phyloP scores from a whole-genome alignment of 1,140 invertebrate genomes.

The Calliphora vicina region DNA sequence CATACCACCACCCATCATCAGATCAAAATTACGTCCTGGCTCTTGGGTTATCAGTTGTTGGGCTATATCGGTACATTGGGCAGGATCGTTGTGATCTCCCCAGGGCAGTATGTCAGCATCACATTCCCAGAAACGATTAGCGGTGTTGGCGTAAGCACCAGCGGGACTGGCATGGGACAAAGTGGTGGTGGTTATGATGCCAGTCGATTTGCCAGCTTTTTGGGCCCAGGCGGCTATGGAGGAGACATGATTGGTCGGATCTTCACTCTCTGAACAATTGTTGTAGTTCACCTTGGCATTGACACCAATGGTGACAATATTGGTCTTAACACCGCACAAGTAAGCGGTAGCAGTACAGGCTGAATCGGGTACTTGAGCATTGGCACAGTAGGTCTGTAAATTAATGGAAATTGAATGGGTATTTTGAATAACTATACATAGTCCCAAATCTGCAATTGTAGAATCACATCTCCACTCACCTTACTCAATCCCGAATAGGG shows the following conservation, averaged over 20 bases:
- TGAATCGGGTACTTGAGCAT: constrained; percentile 83
- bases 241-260: constrained; percentile 66
- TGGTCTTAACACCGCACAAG: constrained; percentile 77
- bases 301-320: constrained; percentile 72
- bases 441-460: too few species aligned
- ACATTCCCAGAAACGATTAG: constrained; percentile 80
- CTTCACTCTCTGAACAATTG: constrained; percentile 74
- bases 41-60: constrained; percentile 73
- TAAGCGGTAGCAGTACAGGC: constrained; percentile 78
- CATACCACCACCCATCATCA: constrained; percentile 75
- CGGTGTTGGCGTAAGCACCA: constrained; percentile 65
- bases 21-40: constrained; percentile 68
- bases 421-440: too few species aligned
- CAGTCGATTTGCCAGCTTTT: constrained; percentile 70
- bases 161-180: constrained; percentile 62
- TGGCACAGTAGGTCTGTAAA: constrained; percentile 70
- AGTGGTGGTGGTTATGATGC: constrained; percentile 59
- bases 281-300: constrained; percentile 68
- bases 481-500: constrained; percentile 76
- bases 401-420: not conserved
- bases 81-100: constrained; percentile 54
- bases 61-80: constrained; percentile 66
- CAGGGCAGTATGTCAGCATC: constrained; percentile 68
- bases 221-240: constrained; percentile 87
- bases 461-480: constrained; percentile 38